Percentiles rank a stretch among this genome's conserved stretches.
These are phyloP conservation scores for Lithodes maja DNA, from an alignment of 2,888 invertebrate genomes.

Conservation along the genomic window DNA sequence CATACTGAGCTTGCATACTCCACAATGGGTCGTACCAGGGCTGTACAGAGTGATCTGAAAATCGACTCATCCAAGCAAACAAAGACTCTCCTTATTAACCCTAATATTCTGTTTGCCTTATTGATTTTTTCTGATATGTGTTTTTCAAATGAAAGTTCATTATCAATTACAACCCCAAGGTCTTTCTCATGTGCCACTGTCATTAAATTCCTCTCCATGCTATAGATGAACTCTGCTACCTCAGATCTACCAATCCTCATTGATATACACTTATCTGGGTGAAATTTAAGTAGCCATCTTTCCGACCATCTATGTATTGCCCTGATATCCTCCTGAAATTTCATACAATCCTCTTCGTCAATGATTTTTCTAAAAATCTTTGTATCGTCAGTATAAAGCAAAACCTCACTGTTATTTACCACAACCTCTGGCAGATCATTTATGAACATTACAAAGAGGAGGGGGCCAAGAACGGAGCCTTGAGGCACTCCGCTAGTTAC, in stretches of 20 bases:
- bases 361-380: background rate
- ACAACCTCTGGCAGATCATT: background rate
- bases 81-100: no score
- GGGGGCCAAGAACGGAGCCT: background rate
- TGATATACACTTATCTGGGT: constrained; percentile 3
- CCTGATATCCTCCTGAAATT: background rate
- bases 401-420: background rate
- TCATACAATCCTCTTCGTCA: background rate
- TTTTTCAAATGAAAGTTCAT: background rate
- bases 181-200: background rate
- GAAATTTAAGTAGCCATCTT: background rate
- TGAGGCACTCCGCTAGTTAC: background rate
- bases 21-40: no score
- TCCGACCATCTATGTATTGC: background rate
- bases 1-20: no score
- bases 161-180: background rate
- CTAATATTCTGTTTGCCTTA: background rate
- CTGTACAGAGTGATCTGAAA: no score
- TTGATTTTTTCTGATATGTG: background rate
- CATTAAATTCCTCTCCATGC: background rate
- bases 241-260: background rate
- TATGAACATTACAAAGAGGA: background rate
- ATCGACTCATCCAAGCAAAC: no score
- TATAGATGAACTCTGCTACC: background rate
- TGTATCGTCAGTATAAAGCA: background rate